Conservation (phyloP, 2,113 vertebrate genomes). For the Indri indri region DNA sequence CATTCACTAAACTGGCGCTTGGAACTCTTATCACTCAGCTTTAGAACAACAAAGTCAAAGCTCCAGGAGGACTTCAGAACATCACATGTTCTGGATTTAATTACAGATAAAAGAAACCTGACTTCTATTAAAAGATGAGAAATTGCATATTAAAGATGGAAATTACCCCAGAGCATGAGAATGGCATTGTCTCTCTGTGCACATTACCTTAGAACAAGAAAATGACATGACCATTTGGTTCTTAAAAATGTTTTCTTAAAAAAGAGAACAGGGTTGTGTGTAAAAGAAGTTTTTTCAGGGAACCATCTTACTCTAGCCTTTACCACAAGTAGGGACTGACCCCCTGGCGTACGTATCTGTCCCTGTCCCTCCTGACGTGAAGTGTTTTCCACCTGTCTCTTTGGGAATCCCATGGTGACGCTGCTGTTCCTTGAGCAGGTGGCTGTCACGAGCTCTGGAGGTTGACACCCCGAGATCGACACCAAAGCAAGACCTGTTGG, state of each 20-base stretch:
- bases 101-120: constrained; percentile 84
- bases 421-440: neutral
- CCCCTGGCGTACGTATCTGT: too few species aligned
- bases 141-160: constrained; percentile 68
- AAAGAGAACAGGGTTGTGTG: constrained; percentile 33
- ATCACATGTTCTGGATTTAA: constrained; percentile 84
- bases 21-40: constrained; percentile 75
- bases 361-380: neutral
- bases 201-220: constrained; percentile 14
- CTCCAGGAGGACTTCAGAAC: constrained; percentile 80
- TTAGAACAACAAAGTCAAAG: constrained; percentile 80
- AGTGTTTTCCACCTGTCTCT: too few species aligned
- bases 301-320: too few species aligned
- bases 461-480: neutral
- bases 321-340: neutral
- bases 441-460: too few species aligned
- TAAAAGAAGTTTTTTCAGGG: neutral
- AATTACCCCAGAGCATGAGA: constrained; percentile 60
- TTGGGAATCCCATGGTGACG: neutral
- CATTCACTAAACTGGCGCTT: constrained; percentile 73
- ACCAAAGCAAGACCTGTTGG: too few species aligned
- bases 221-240: constrained; percentile 46
- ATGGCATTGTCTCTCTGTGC: constrained; percentile 49
- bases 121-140: constrained; percentile 76
- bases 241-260: constrained; percentile 18